Percentiles rank a stretch among this genome's conserved stretches.
phyloP scores from a whole-genome alignment of 2,113 vertebrate genomes.

The Ranitomeya variabilis region DNA sequence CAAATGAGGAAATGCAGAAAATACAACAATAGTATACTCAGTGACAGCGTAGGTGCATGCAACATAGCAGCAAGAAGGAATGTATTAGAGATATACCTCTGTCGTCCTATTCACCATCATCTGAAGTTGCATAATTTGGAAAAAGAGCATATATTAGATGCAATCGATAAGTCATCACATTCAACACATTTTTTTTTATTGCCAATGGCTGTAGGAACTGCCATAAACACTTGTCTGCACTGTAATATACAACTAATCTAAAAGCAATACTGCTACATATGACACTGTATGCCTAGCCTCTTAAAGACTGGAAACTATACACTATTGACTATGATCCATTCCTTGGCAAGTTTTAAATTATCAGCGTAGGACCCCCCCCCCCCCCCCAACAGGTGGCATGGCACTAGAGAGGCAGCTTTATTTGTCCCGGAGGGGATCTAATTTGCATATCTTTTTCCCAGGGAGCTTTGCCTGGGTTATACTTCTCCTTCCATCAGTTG shows the following conservation, averaged over 20 bases:
- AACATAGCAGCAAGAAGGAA: conserved; percentile 9
- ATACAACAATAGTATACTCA: not conserved
- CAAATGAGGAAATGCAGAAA: not conserved
- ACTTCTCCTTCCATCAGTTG: too few relatives aligned
- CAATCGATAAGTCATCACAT: not conserved
- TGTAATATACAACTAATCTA: not conserved
- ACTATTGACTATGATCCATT: not conserved
- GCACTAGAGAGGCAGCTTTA: too few relatives aligned
- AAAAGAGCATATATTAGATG: conserved; percentile 72
- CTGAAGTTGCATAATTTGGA: conserved; percentile 84
- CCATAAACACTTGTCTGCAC: not conserved
- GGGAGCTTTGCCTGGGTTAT: too few relatives aligned
- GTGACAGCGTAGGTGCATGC: conserved; percentile 41
- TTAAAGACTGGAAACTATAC: not conserved
- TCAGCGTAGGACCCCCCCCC: too few relatives aligned
- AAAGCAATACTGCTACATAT: conserved; percentile 51
- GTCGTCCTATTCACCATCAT: conserved; percentile 99
- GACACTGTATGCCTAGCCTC: conserved; percentile 55
- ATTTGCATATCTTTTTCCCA: too few relatives aligned
- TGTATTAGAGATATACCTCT: conserved; percentile 80
- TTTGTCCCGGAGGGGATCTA: too few relatives aligned
- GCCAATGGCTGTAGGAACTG: not conserved
- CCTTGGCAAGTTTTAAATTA: not conserved
- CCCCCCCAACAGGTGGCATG: not conserved
- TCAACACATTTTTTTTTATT: not conserved